Evolutionary conservation across 2,888 invertebrate species (phyloP), one percentile per base, ranked within the genome.

Genomic region (Drosophila aldrichi): DNA sequence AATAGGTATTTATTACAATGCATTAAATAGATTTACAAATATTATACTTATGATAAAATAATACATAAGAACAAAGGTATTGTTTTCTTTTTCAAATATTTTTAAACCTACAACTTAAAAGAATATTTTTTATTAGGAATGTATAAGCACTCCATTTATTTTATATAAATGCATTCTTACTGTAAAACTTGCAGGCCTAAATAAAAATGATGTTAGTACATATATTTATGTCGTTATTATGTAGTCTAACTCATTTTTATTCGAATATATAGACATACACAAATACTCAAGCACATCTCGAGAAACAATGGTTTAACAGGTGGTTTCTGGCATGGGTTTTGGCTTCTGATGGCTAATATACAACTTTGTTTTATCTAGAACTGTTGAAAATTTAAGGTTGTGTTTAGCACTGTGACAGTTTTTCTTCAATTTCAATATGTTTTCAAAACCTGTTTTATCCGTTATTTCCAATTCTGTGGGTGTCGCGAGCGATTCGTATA

Each of bases 261-360:
- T 82, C 74, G 70, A 86, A 82, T 88, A 60, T 79, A 57, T 57
- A 55, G 43, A 67, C 56, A 43, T 70, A 61, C 56, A 59, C 38
- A 43, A 64, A 60, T 59, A 20, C 34, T 22, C n/a, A 52, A 52
- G 44, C 69, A 82, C 61, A 70, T 66, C 57, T 44, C 36, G 66
- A 60, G 18, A 41, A 68, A 68, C 51, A 63, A 78, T 60, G 49
- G 29, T 54, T 80, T 78, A 93, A 86, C 93, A 93, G 67, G 93
- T 93, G 54, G 93, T 93, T 82, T 93, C 93, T 65, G 93, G 82
- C 71, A 93, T 85, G 41, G 91, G 84, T 70, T 93, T 92, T 36
- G 87, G 58, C 64, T 89, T 75, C 65, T 77, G 69, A 64, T 72
- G 59, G 61, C 56, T 73, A 34, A 66, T 69, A 70, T 79, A 84